Evolutionary conservation across 2,888 invertebrate genomes (phyloP), one percentile per base, ranked within the genome.

Genomic region (Brachyopa scutellaris): DNA sequence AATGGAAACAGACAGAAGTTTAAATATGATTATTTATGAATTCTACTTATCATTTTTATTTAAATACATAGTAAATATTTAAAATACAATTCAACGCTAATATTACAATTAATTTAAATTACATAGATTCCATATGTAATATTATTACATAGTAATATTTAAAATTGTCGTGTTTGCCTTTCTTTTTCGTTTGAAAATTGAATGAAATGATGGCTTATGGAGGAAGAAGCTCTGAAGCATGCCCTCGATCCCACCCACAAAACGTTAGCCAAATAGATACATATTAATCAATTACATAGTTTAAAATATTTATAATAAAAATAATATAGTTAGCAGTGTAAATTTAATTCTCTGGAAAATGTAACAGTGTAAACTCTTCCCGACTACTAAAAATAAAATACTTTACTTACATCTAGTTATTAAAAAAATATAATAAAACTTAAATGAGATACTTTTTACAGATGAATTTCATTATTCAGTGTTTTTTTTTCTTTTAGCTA

Each of bases 71-170:
- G 40, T 51, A 47, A 42, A 59, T 59, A 72, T 61, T 69, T 59
- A 72, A 82, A 66, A 66, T 70, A 77, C 70, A 82, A 82, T 72
- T 83, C 78, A 78, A 78, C 42, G 36, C 83, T 83, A 83, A 78
- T 62, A 61, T 83, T 82, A 82, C 70, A 82, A 77, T 76, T 82
- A 82, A 72, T 82, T 82, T 82, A 82, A 82, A 82, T 82, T 82
- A 80, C 80, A 80, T 51, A 72, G 67, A 80, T 80, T 76, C 69
- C 69, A 47, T 80, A 80, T 80, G 80, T 80, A 79, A 79, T 79
- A 29, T 79, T 79, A 79, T 79, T 79, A 80, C 80, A 80, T 80
- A 76, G 80, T 80, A 80, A 80, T 80, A 80, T 80, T 70, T 80
- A 62, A 64, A 79, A 76, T 21, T 64, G 69, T 76, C 76, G 51